Evolutionary conservation across 2,888 invertebrate species (phyloP), one percentile per base, ranked within the genome.

Genomic region (Athalia rosae): DNA sequence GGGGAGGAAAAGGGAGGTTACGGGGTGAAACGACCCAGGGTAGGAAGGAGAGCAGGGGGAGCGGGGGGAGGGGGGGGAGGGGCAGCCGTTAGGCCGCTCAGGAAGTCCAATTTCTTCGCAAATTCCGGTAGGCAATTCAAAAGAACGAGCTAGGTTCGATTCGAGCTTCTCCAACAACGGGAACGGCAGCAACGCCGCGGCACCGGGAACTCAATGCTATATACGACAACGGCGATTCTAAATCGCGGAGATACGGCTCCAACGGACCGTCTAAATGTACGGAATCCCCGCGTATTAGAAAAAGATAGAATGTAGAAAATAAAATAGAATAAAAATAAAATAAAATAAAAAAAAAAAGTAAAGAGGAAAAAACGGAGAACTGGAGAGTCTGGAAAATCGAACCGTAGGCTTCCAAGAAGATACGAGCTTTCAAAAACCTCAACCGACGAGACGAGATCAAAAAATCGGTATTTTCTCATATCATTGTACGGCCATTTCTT

Each of bases 101-200:
- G 78, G 77, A 79, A 81, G 81, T 80, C 82, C 83, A 82, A 85
- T 84, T 85, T 82, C 85, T 84, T 82, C 73, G 83, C 82, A 82
- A 84, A 83, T 84, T 84, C 82, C 81, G 81, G 81, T 81, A 82
- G 84, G 82, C 82, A 81, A 84, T 84, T 79, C 83, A 76, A 80
- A 80, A 83, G 81, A 85, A 85, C 85, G 85, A 85, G 81, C 81
- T 84, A 82, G 81, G 84, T 85, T 85, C 84, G 82, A 85, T 84
- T 83, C 63, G 61, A 45, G 41, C 56, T 58, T 13, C 13, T 53
- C 43, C 66, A 3, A 47, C n/a, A 47, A 8, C 13, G 61, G 53
- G 4, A 11, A n/a, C 9, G 7, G 9, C 53, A n/a, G 53, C 8
- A n/a, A n/a, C 7, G 53, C 9, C 11, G 53, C 53, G 53, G 28